A percentile compares a stretch with the other conserved stretches of the same genome.
These are phyloP conservation scores for Alauda arvensis DNA, from an alignment of 2,797 vertebrate genomes.

Conservation along the genomic window DNA sequence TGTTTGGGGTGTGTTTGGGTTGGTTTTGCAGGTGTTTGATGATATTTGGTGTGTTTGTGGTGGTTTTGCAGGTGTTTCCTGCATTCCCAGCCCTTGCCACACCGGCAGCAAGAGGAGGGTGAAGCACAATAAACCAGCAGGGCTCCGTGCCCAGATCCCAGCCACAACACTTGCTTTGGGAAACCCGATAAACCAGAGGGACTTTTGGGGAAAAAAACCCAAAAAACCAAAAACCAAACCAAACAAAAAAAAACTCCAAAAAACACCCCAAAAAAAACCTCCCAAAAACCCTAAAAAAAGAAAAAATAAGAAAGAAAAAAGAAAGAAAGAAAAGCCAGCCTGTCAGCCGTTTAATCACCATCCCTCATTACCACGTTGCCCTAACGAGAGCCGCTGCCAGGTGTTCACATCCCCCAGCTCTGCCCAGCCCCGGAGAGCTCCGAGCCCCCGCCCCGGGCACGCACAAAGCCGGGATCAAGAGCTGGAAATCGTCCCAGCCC, in stretches of 20 bases:
- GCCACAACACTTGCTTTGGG: not conserved
- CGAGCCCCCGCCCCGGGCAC: accelerated
- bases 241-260: too few species aligned
- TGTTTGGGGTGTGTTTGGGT: not conserved
- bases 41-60: too few species aligned
- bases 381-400: not conserved
- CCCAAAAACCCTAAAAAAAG: not conserved
- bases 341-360: constrained; percentile 12
- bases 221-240: too few species aligned
- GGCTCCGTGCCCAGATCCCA: not conserved
- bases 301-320: too few species aligned
- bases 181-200: not conserved
- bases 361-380: not conserved
- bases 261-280: too few species aligned
- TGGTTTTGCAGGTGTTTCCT: not conserved
- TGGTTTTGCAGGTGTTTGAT: not conserved
- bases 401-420: not conserved
- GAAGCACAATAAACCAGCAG: not conserved
- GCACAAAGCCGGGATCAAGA: not conserved
- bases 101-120: not conserved
- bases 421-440: not conserved
- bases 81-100: not conserved
- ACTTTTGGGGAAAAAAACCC: not conserved
- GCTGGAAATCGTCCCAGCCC: not conserved
- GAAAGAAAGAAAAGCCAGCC: not conserved